A percentile compares a stretch with the other conserved stretches of the same genome.
These are phyloP conservation scores for Nestor notabilis DNA, from an alignment of 2,113 vertebrate genomes.

Conservation along the genomic window DNA sequence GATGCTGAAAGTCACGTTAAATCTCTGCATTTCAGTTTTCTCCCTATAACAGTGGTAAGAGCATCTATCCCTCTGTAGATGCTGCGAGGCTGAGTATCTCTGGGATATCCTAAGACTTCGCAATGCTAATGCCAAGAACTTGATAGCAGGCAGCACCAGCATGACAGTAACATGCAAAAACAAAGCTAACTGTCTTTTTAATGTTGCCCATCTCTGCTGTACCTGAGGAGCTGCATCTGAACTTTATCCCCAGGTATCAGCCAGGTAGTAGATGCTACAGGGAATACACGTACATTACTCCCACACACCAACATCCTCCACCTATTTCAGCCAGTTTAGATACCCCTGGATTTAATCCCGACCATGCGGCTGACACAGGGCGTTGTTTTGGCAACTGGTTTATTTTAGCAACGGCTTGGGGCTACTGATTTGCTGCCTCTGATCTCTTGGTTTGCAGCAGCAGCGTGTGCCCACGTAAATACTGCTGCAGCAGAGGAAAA, in stretches of 20 bases:
- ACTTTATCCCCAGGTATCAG: neutral
- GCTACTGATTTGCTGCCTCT: neutral
- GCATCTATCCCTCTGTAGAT: neutral
- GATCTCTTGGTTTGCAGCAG: neutral
- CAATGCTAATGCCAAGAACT: neutral
- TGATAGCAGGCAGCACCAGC: neutral
- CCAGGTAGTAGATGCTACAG: neutral
- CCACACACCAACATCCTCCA: neutral
- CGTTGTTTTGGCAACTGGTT: neutral
- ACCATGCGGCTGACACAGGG: neutral
- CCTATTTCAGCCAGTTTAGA: neutral
- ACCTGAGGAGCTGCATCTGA: neutral
- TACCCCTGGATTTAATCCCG: neutral
- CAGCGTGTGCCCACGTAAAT: neutral
- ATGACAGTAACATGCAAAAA: neutral
- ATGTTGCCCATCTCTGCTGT: constrained; percentile 13
- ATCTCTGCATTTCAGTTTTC: neutral
- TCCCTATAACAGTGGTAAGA: neutral
- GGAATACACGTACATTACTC: neutral
- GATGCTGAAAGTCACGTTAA: neutral
- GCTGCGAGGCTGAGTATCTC: fast-evolving
- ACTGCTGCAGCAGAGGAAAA: neutral
- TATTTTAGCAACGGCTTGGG: neutral
- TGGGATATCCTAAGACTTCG: neutral
- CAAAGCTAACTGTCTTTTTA: neutral